Percentiles rank a stretch among this genome's conserved stretches.
Evolutionary conservation across 1,140 invertebrate genomes (phyloP).

Genomic region (Coptotermes formosanus): DNA sequence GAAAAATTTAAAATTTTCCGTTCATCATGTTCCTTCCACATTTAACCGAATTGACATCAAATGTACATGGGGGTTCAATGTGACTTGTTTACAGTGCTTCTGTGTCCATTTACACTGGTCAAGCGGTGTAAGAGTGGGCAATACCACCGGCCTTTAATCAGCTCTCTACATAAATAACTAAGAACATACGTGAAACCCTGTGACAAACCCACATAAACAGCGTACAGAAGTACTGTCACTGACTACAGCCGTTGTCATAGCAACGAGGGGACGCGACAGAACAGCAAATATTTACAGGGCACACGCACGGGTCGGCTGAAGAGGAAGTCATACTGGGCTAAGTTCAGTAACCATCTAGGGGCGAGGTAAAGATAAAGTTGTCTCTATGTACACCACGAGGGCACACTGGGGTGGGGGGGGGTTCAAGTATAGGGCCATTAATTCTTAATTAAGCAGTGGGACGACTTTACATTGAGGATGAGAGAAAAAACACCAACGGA

Average conservation of each 20-base stretch:
- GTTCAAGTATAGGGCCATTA: no score
- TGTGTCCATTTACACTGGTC: neutral
- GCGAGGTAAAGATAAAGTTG: neutral
- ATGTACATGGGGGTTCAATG: no score
- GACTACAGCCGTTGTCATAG: neutral
- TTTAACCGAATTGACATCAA: no score
- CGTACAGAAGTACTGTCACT: neutral
- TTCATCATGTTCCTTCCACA: no score
- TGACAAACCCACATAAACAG: neutral
- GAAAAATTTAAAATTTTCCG: no score
- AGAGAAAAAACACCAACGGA: no score
- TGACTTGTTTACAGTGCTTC: no score
- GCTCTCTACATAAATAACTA: neutral
- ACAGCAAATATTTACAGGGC: neutral
- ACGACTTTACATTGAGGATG: no score
- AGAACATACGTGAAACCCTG: neutral
- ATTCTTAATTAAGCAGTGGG: no score
- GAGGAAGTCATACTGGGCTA: neutral
- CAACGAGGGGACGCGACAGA: neutral
- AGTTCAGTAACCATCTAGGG: neutral
- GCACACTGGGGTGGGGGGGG: no score
- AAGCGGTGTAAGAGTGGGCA: neutral
- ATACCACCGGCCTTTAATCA: neutral
- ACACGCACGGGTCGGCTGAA: neutral
- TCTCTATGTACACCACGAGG: no score